Evolutionary conservation across 2,888 invertebrate genomes (phyloP), one percentile per base, ranked within the genome.

Genomic region (Sepiola atlantica): DNA sequence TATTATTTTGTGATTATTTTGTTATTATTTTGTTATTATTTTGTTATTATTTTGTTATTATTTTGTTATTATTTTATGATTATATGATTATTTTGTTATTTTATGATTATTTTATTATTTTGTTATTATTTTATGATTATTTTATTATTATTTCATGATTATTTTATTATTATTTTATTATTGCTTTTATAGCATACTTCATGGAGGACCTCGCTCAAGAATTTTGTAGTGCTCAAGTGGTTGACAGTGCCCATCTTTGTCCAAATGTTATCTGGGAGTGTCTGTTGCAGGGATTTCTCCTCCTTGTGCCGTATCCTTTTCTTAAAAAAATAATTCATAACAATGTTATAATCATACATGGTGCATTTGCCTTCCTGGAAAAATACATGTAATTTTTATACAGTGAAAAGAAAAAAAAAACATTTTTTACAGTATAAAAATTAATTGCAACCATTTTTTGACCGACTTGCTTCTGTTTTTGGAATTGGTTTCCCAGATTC

Each of bases 141-240:
- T n/a, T 45, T 91, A 35, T n/a, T 35, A 35, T 3, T 28, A 10
- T 91, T 21, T 20, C n/a, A n/a, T n/a, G n/a, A n/a, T n/a, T n/a
- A n/a, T n/a, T n/a, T n/a, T n/a, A n/a, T n/a, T n/a, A n/a, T 45
- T 54, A 35, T 45, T 4, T 92, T 92, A 6, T 92, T 6, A n/a
- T 55, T 32, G n/a, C 14, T 45, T 93, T 99, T 96, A 98, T 98
- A 97, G 98, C 98, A 55, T 98, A 98, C 95, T 98, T 98, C 96
- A 98, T 99, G 98, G 98, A 97, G 18, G 97, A 98, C 95, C 97
- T 98, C 94, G 98, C 98, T 1, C 97, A 98, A 93, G 98, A 98
- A 96, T 98, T 98, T 95, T 97, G 96, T 93, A 97, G 97, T 95
- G 97, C 98, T 90, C 97, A 98, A 96, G 96, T 98, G 96, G 96